phyloP scores from a whole-genome alignment of 2,797 vertebrate genomes.

The Danio jaintianensis region DNA sequence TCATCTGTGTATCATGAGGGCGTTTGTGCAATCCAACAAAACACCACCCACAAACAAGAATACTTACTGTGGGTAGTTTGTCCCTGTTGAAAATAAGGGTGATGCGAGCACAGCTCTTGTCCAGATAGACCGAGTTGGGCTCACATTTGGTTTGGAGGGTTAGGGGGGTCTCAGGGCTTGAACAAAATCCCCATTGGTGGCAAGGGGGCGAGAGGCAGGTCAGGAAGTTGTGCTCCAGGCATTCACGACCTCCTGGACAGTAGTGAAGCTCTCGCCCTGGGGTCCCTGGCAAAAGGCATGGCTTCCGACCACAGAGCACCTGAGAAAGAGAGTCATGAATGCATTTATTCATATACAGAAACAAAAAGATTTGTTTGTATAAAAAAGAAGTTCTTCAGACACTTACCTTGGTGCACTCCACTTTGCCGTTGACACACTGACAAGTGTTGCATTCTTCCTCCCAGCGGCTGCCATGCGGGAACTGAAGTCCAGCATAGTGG shows the following conservation, averaged over 20 bases:
- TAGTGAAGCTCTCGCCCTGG: conserved; percentile 65
- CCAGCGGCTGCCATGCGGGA: conserved; percentile 92
- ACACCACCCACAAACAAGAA: conserved; percentile 21
- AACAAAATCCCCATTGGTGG: conserved; percentile 90
- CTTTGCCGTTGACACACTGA: conserved; percentile 86
- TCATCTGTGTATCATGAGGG: not conserved
- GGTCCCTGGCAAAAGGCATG: conserved; percentile 79
- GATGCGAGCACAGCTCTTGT: conserved; percentile 92
- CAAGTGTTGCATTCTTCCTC: conserved; percentile 95
- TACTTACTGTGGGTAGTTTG: conserved; percentile 89
- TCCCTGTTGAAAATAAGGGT: conserved; percentile 90
- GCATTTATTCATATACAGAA: not conserved
- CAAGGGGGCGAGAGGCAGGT: conserved; percentile 94
- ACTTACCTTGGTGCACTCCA: conserved; percentile 92
- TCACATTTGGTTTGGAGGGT: conserved; percentile 83
- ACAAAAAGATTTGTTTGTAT: not conserved
- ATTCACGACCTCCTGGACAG: conserved; percentile 86
- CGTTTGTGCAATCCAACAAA: not conserved
- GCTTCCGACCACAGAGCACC: conserved; percentile 91
- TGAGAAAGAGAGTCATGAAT: conserved; percentile 61
- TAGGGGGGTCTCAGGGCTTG: conserved; percentile 73
- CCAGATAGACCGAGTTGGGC: conserved; percentile 88
- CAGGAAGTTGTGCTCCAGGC: conserved; percentile 81
- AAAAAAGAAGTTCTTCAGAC: not conserved
- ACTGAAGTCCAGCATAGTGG: conserved; percentile 85